Evolutionary conservation across 2,113 vertebrate genomes (phyloP).

Genomic region (Anarrhichthys ocellatus): DNA sequence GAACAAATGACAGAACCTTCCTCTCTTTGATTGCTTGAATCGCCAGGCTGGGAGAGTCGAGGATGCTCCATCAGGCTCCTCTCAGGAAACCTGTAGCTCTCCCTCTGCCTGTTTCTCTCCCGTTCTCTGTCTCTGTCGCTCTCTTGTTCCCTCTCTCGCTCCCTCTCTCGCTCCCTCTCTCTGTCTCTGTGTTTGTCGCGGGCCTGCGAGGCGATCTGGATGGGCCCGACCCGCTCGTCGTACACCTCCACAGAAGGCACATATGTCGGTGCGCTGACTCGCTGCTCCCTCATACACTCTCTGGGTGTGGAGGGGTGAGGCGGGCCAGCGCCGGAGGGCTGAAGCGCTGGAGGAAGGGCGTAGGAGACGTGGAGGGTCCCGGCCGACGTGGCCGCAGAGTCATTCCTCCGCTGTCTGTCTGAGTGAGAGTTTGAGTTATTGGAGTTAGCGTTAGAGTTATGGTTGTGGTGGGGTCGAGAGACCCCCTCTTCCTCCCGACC

Average conservation of each 20-base stretch:
- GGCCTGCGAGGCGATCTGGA: slow-evolving; percentile 94
- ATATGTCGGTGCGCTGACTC: slow-evolving; percentile 93
- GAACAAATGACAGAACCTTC: slow-evolving; percentile 93
- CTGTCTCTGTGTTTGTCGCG: slow-evolving; percentile 85
- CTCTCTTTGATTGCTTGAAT: slow-evolving; percentile 87
- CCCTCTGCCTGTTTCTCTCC: slow-evolving; percentile 82
- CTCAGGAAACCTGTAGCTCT: slow-evolving; percentile 78
- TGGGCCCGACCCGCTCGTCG: slow-evolving; percentile 91
- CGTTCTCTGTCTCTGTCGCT: slow-evolving; percentile 62
- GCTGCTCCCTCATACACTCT: slow-evolving; percentile 91
- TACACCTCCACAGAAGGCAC: slow-evolving; percentile 97
- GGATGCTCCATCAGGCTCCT: slow-evolving; percentile 79
- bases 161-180: slow-evolving; percentile 83
- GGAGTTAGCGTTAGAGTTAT: slow-evolving; percentile 48
- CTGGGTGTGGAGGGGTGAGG: slow-evolving; percentile 82
- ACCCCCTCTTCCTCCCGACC: slow-evolving; percentile 71
- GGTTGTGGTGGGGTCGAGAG: slow-evolving; percentile 50
- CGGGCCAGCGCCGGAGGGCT: slow-evolving; percentile 71
- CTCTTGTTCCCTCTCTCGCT: slow-evolving; percentile 71
- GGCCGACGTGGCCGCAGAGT: slow-evolving; percentile 81
- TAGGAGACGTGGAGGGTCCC: slow-evolving; percentile 85
- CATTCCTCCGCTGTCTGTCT: slow-evolving; percentile 83
- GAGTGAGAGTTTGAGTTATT: slow-evolving; percentile 65
- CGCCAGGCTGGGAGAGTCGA: slow-evolving; percentile 80
- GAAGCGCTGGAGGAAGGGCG: slow-evolving; percentile 82